Evolutionary conservation across 2,888 invertebrate species (phyloP).

Genomic region (Baronia brevicornis): DNA sequence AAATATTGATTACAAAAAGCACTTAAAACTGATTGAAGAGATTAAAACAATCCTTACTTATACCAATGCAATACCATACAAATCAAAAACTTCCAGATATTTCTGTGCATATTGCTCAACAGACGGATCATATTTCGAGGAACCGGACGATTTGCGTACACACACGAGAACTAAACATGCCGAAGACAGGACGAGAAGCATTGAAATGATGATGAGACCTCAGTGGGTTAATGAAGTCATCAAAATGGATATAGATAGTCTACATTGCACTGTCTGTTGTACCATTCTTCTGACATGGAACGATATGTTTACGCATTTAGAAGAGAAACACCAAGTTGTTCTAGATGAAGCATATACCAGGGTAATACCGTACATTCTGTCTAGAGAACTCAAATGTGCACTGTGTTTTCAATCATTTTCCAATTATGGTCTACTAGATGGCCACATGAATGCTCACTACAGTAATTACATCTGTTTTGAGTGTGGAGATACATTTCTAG

Average conservation of each 20-base stretch:
- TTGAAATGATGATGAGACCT: constrained; percentile 42
- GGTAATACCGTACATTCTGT: constrained; percentile 39
- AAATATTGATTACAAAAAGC: constrained; percentile 14
- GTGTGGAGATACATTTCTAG: constrained; percentile 47
- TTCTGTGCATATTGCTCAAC: constrained; percentile 45
- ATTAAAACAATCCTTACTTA: constrained; percentile 35
- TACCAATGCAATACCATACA: constrained; percentile 50
- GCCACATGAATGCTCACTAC: constrained; percentile 55
- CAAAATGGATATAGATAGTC: constrained; percentile 39
- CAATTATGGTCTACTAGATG: constrained; percentile 36
- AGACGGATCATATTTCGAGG: constrained; percentile 28
- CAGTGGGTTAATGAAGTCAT: constrained; percentile 41
- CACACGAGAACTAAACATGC: constrained; percentile 36
- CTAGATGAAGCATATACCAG: constrained; percentile 36
- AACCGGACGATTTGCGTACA: constrained; percentile 31
- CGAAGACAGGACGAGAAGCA: constrained; percentile 20
- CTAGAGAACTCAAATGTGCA: constrained; percentile 30
- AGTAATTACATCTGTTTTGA: constrained; percentile 45
- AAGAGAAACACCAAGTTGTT: constrained; percentile 26
- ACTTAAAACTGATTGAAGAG: constrained; percentile 32
- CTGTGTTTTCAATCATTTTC: constrained; percentile 34
- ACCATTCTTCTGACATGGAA: constrained; percentile 33
- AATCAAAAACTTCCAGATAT: constrained; percentile 28
- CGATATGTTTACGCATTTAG: constrained; percentile 42
- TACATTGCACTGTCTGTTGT: constrained; percentile 37